Evolutionary conservation across 2,888 invertebrate genomes (phyloP).

Genomic region (Thalpophila matura): DNA sequence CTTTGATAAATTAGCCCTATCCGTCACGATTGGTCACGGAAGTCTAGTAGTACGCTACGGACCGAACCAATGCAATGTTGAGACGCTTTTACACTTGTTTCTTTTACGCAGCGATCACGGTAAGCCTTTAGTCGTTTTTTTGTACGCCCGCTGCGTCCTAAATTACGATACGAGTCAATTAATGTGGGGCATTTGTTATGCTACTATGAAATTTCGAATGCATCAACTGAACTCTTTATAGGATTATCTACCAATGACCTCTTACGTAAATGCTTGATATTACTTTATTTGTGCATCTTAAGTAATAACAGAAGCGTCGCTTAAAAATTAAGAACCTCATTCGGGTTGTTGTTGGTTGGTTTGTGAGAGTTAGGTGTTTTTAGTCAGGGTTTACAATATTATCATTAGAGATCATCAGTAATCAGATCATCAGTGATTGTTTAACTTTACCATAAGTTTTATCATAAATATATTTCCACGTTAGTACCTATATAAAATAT

Average conservation of each 20-base stretch:
- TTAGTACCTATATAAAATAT: too few relatives aligned
- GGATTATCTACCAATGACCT: conserved; percentile 18
- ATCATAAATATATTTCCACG: too few relatives aligned
- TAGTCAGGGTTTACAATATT: too few relatives aligned
- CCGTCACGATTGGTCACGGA: conserved; percentile 90
- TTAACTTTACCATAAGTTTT: too few relatives aligned
- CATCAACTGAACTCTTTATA: conserved; percentile 13
- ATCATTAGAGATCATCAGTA: too few relatives aligned
- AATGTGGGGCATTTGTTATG: conserved; percentile 49
- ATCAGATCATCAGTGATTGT: too few relatives aligned
- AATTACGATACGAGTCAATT: conserved; percentile 62
- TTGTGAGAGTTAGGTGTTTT: too few relatives aligned
- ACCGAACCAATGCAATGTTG: conserved; percentile 51
- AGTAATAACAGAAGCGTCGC: too few relatives aligned
- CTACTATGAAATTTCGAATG: conserved; percentile 35
- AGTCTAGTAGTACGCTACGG: conserved; percentile 68
- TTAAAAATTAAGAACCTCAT: too few relatives aligned
- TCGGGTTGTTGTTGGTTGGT: too few relatives aligned
- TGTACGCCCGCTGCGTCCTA: conserved; percentile 55
- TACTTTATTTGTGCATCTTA: too few relatives aligned
- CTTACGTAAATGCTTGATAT: not conserved
- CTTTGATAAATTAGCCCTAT: conserved; percentile 89
- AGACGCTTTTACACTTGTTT: conserved; percentile 66
- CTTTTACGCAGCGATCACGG: conserved; percentile 50
- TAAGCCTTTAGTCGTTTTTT: conserved; percentile 33